Evolutionary conservation across 2,888 invertebrate genomes (phyloP).

Genomic region (Lissocephala sabroskyi): DNA sequence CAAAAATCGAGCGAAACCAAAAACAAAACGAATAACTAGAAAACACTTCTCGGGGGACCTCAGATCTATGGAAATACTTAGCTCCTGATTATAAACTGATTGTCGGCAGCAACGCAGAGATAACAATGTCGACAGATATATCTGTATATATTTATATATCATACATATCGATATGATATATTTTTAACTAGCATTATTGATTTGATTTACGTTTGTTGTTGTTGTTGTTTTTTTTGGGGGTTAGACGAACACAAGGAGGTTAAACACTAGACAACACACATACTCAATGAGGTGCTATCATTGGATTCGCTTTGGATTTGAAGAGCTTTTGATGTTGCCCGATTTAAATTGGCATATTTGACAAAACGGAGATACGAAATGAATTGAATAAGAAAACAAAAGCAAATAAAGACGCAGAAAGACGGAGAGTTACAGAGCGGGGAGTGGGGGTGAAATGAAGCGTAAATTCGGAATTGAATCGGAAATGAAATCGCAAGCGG

Average conservation of each 20-base stretch:
- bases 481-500: constrained; percentile 1
- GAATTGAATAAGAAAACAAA: constrained; percentile 25
- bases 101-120: too few species aligned
- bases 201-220: constrained; percentile 29
- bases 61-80: too few species aligned
- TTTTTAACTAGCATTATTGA: constrained; percentile 17
- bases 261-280: constrained; percentile 94
- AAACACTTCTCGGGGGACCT: background rate
- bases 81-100: too few species aligned
- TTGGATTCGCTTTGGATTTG: constrained; percentile 69
- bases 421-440: too few species aligned
- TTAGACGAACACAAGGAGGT: constrained; percentile 92
- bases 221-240: constrained; percentile 70
- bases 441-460: constrained; percentile 19
- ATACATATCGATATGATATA: too few species aligned
- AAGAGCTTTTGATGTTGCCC: constrained; percentile 4
- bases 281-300: constrained; percentile 74
- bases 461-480: constrained; percentile 17
- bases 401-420: background rate
- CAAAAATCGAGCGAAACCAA: too few species aligned
- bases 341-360: background rate
- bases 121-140: constrained; percentile 5
- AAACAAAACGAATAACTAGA: background rate
- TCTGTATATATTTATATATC: constrained; percentile 12
- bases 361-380: constrained; percentile 19